phyloP scores from a whole-genome alignment of 2,797 vertebrate genomes.

The Acropternis orthonyx region DNA sequence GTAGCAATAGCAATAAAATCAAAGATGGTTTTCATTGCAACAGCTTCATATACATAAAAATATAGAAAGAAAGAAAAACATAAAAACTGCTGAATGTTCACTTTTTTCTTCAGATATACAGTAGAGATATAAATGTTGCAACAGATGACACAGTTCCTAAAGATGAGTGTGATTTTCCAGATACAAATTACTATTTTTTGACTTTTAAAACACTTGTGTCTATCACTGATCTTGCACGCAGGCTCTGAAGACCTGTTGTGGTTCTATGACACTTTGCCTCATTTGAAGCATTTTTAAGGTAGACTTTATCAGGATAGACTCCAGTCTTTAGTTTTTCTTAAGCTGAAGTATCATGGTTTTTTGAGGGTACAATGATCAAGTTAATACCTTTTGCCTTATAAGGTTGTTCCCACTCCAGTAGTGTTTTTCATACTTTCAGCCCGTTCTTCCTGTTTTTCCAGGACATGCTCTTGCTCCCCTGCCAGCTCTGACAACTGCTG shows the following conservation, averaged over 20 bases:
- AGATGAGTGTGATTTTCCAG: background rate
- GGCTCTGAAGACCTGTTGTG: background rate
- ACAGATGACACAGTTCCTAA: background rate
- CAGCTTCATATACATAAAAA: slow-evolving; percentile 70
- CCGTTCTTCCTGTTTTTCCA: background rate
- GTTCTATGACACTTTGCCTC: background rate
- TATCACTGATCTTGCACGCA: background rate
- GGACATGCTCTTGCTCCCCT: background rate
- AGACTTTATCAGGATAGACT: background rate
- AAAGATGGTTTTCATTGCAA: slow-evolving; percentile 57
- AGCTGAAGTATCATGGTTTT: background rate
- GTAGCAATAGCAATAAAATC: slow-evolving; percentile 63
- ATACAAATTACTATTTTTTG: background rate
- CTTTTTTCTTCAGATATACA: slow-evolving; percentile 14
- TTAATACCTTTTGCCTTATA: background rate
- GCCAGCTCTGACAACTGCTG: background rate
- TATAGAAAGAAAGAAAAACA: slow-evolving; percentile 51
- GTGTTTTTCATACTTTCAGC: background rate
- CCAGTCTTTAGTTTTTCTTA: background rate
- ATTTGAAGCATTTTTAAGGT: background rate
- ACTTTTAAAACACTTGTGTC: background rate
- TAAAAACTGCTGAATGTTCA: slow-evolving; percentile 60
- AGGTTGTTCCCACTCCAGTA: background rate
- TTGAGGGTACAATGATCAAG: background rate
- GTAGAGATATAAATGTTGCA: slow-evolving; percentile 10